Percentiles rank a stretch among this genome's conserved stretches.
Conservation (phyloP, 2,113 vertebrate genomes). For the Callaeas wilsoni region DNA sequence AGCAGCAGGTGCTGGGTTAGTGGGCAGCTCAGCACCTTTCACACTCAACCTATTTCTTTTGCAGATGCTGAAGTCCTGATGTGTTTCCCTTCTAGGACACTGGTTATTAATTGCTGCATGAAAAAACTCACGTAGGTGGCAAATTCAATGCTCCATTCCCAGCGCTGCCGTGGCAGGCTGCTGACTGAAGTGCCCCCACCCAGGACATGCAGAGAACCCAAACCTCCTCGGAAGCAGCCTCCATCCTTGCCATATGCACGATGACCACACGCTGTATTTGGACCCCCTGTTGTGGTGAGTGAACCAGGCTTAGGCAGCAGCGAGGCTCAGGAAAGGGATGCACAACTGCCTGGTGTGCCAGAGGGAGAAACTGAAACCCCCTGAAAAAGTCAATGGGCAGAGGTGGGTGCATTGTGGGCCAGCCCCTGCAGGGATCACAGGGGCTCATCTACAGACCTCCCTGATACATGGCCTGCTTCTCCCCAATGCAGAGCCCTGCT, state of each 20-base stretch:
- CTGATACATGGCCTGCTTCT: accelerated
- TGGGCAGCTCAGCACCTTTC: neutral
- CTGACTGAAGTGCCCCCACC: neutral
- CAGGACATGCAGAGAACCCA: neutral
- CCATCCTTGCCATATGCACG: accelerated
- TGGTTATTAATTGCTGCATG: neutral
- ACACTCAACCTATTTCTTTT: neutral
- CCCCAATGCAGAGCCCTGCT: accelerated
- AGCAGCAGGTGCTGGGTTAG: neutral
- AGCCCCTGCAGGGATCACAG: neutral
- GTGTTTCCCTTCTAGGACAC: neutral
- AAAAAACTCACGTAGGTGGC: neutral
- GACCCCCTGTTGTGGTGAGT: neutral
- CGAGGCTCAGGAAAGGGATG: neutral
- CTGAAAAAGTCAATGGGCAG: neutral
- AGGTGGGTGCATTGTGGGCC: accelerated
- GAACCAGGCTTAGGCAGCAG: neutral
- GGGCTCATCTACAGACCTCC: neutral
- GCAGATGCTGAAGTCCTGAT: neutral
- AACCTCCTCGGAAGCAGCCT: neutral
- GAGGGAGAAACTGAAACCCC: neutral
- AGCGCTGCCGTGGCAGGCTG: accelerated
- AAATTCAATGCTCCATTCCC: neutral
- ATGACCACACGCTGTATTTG: accelerated
- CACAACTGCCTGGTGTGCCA: neutral